Evolutionary conservation across 2,113 vertebrate genomes (phyloP), one percentile per base, ranked within the genome.

Genomic region (Hystrix cristata): DNA sequence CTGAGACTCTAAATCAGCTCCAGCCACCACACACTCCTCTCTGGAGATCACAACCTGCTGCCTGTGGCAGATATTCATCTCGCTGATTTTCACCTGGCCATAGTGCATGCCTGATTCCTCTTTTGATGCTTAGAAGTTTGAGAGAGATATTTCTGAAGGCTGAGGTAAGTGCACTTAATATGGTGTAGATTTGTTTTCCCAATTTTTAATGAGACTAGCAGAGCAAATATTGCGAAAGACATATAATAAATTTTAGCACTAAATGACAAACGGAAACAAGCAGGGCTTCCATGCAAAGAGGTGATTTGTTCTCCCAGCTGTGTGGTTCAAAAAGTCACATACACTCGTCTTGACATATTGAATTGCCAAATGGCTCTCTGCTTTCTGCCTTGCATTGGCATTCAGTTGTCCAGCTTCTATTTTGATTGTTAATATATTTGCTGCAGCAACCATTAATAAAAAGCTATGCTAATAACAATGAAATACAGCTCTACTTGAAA

Each of bases 381-480:
- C 95, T 96, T 87, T 96, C 94, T 87, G 94, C 91, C 92, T 92
- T 87, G 38, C 74, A 7, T 21, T 96, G 96, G 92, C 91, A 97
- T 80, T 86, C 60, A 85, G 59, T 88, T 71, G 85, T 93, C 94
- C 86, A 65, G 92, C 94, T 94, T 97, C 94, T 96, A 95, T 97
- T 97, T 97, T 94, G 95, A 95, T 97, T 97, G 92, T 93, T 97
- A 97, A 98, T 97, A 96, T 97, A 97, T 95, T 94, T 96, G 92
- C 96, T 90, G 88, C 96, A 92, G 92, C 95, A 97, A 94, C 95
- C 95, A 90, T 97, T 95, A 97, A 98, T 97, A 96, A 98, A 97
- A 94, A 90, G 55, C 43, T 80, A 79, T 83, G 88, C 97, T 98
- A 98, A 97, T 98, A 97, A 98, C 97, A 98, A 97, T 98, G 97